phyloP scores from a whole-genome alignment of 1,140 invertebrate genomes.

The Ostrea denselamellosa region DNA sequence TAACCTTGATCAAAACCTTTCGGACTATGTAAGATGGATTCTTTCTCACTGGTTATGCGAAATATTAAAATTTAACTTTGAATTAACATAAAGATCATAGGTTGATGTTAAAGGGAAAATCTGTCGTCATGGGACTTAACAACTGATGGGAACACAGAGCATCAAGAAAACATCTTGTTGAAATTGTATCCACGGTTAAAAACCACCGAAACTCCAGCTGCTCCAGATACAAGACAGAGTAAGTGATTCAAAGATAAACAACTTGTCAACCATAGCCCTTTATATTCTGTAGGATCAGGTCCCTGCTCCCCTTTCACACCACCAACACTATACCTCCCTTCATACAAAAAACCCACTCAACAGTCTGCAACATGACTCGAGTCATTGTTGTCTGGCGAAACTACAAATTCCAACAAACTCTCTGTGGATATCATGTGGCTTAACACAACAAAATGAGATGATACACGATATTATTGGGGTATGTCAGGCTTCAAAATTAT shows the following conservation, averaged over 20 bases:
- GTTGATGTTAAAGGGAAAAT: no score
- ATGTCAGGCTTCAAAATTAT: constrained; percentile 9
- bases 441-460: constrained; percentile 26
- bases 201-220: neutral
- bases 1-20: no score
- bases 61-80: no score
- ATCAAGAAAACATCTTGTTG: no score
- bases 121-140: no score
- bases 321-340: neutral
- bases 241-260: constrained; percentile 15
- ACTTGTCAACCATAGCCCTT: neutral
- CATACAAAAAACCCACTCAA: constrained; percentile 16
- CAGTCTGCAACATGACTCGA: neutral
- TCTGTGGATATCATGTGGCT: constrained; percentile 1
- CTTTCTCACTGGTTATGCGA: no score
- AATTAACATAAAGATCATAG: no score
- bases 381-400: neutral
- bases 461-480: constrained; percentile 10
- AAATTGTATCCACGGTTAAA: no score
- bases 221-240: neutral
- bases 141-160: no score
- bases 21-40: no score
- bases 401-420: constrained; percentile 35
- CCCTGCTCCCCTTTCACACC: neutral
- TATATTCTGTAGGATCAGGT: neutral